phyloP scores from a whole-genome alignment of 2,797 vertebrate genomes.

The Rhynchotus rufescens region DNA sequence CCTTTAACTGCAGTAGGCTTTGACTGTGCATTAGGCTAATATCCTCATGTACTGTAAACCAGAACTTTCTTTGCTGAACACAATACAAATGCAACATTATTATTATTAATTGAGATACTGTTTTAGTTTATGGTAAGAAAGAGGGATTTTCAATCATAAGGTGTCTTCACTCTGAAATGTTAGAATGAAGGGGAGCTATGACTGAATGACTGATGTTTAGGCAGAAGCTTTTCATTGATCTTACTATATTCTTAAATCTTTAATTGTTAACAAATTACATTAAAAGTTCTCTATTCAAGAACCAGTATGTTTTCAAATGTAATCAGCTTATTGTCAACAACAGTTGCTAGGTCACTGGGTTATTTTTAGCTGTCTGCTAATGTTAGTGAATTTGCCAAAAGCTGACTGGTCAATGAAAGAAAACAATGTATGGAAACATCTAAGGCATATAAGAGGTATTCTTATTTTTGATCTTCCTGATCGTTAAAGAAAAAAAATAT shows the following conservation, averaged over 20 bases:
- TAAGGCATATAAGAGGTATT: not conserved
- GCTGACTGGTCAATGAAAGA: not conserved
- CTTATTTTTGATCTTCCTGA: not conserved
- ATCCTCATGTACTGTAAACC: not conserved
- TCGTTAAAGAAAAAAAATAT: not conserved
- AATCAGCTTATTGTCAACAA: not conserved
- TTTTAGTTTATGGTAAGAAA: not conserved
- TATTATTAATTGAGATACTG: not conserved
- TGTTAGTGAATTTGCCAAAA: slow-evolving; percentile 11
- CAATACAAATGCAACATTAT: not conserved
- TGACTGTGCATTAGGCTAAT: not conserved
- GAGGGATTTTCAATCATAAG: not conserved
- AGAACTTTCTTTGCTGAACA: not conserved
- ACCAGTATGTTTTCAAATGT: not conserved
- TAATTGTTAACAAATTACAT: not conserved
- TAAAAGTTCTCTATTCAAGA: not conserved
- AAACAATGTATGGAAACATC: not conserved
- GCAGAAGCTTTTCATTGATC: not conserved
- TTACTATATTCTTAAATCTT: not conserved
- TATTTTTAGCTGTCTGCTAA: not conserved
- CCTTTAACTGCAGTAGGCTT: not conserved
- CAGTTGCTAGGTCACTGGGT: not conserved
- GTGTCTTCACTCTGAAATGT: not conserved
- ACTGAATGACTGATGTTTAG: not conserved
- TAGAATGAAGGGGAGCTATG: not conserved